phyloP scores from a whole-genome alignment of 1,140 invertebrate genomes.

The Adoxophyes honmai region DNA sequence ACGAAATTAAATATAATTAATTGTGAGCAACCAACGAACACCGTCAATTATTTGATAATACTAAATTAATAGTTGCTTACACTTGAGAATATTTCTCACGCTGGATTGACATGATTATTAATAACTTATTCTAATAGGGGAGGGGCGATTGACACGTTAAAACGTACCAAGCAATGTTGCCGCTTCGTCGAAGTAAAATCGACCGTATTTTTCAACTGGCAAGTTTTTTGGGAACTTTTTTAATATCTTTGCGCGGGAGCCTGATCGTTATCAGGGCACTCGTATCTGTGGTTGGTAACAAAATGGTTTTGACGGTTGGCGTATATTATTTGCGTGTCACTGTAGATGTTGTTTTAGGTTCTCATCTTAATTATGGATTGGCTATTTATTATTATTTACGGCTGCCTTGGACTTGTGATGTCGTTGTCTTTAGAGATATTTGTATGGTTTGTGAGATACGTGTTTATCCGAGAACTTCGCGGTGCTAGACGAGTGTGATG shows the following conservation, averaged over 20 bases:
- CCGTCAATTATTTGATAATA: conserved; percentile 15
- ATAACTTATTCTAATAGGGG: conserved; percentile 12
- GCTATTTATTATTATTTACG: too few relatives aligned
- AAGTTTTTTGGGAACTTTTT: not conserved
- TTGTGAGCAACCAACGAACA: not conserved
- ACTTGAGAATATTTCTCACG: conserved; percentile 16
- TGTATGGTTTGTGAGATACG: too few relatives aligned
- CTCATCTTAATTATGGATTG: not conserved
- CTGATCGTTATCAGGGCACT: conserved; percentile 8
- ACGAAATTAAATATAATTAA: conserved; percentile 3
- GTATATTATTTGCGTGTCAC: conserved; percentile 2
- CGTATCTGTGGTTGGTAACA: conserved; percentile 10
- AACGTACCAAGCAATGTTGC: not conserved
- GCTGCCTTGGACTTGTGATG: too few relatives aligned
- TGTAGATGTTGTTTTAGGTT: conserved; percentile 13
- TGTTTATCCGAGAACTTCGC: too few relatives aligned
- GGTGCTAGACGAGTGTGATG: too few relatives aligned
- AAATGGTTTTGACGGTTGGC: not conserved
- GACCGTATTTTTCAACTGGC: not conserved
- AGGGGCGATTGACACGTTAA: conserved; percentile 17
- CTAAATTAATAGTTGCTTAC: conserved; percentile 16
- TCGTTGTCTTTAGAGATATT: too few relatives aligned
- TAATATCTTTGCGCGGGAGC: conserved; percentile 1
- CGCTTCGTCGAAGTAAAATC: not conserved
- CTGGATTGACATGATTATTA: conserved; percentile 15